Evolutionary conservation across 2,797 vertebrate species (phyloP), one percentile per base, ranked within the genome.

Genomic region (Notamacropus eugenii): DNA sequence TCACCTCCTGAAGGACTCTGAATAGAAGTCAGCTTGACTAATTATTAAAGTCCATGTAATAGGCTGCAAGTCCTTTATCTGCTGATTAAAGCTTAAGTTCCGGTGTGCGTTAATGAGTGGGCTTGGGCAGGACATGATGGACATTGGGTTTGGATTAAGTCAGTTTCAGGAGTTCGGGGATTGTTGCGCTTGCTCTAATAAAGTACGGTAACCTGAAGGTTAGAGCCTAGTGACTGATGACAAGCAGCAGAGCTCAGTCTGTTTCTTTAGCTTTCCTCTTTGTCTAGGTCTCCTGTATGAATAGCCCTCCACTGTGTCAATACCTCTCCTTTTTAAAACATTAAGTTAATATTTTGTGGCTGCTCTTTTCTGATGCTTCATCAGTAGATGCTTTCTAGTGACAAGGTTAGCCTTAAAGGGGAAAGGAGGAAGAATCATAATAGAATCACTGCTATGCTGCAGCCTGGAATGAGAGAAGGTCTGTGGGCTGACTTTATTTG

Each of bases 1-100:
- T 97, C 93, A 31, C 95, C 93, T 54, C 93, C 95, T 40, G 96
- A 95, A 95, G 98, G 92, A 91, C 93, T 29, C 91, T 2, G 82
- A 93, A 93, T 94, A 90, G 94, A 93, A 97, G 96, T 95, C 93
- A 67, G 57, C 62, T 95, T 29, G 40, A 96, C 74, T 91, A 93
- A 96, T 93, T 29, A 27, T 58, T 96, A 97, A 96, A 50, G 34
- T 91, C 67, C 22, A 50, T 93, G 28, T 96, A 93, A 94, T 0
- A 12, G 96, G 82, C 97, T 95, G 52, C 58, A 52, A 40, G n/a
- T 87, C 55, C 96, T 97, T 54, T 95, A 82, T 92, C 22, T 87
- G 57, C 93, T 90, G 96, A 97, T 97, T 92, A 97, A 96, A 94
- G 54, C 91, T 8, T 0, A 67, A 96, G 96, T 91, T 94, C 1